Evolutionary conservation across 92 coral and sea anemone genomes (phyloP).

Genomic region (Actinernus sp.): DNA sequence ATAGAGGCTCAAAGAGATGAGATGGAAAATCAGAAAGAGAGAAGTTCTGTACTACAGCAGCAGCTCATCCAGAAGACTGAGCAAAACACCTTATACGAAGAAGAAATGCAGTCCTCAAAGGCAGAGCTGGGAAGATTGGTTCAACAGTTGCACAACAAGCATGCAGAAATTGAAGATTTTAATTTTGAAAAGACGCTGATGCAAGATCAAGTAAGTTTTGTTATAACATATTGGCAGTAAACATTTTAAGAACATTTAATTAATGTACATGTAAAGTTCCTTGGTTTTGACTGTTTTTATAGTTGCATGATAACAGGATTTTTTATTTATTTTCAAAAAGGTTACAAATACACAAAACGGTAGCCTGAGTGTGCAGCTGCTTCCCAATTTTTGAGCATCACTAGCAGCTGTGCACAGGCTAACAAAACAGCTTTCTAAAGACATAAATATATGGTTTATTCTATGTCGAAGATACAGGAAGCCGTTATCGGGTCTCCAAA

Average conservation of each 20-base stretch:
- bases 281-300: background rate
- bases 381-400: too few relatives aligned
- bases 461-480: too few relatives aligned
- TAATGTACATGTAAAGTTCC: conserved; percentile 14
- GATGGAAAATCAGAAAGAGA: conserved; percentile 2
- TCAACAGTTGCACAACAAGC: background rate
- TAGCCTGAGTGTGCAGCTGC: too few relatives aligned
- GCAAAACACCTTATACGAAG: background rate
- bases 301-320: too few relatives aligned
- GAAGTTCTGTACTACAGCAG: background rate
- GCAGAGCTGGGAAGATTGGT: background rate
- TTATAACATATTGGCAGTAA: too few relatives aligned
- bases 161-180: background rate
- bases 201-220: conserved; percentile 64
- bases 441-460: too few relatives aligned
- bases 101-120: background rate
- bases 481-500: too few relatives aligned
- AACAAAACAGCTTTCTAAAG: too few relatives aligned
- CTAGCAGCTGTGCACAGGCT: too few relatives aligned
- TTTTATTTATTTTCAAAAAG: too few relatives aligned
- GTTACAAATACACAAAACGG: too few relatives aligned
- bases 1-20: conserved; percentile 5
- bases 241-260: too few relatives aligned
- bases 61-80: background rate
- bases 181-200: conserved; percentile 38